Evolutionary conservation across 2,888 invertebrate genomes (phyloP).

Genomic region (Drosophila neotestacea): DNA sequence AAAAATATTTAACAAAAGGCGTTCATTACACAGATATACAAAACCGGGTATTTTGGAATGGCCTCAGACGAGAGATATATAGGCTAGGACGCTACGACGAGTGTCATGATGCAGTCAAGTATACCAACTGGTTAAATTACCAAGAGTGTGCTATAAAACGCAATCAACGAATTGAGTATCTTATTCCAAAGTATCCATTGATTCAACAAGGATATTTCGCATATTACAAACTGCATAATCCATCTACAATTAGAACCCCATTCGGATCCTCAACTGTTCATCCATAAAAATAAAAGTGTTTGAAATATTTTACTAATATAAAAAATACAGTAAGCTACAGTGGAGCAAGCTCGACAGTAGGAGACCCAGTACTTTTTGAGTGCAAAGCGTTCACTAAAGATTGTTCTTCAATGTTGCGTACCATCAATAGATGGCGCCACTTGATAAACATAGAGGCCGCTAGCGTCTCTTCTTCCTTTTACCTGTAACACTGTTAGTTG

Average conservation of each 20-base stretch:
- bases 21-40: not conserved
- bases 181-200: conserved; percentile 23
- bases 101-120: conserved; percentile 6
- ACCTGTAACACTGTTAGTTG: too few species aligned
- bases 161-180: conserved; percentile 29
- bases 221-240: not conserved
- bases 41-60: conserved; percentile 2
- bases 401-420: too few species aligned
- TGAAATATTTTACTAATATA: conserved; percentile 14
- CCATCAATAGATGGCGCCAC: too few species aligned
- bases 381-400: too few species aligned
- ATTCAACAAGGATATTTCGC: conserved; percentile 4
- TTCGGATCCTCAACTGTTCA: not conserved
- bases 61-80: conserved; percentile 13
- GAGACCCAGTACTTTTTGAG: too few species aligned
- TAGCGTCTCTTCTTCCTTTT: too few species aligned
- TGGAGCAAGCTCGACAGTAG: too few species aligned
- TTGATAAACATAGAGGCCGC: too few species aligned
- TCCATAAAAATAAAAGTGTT: conserved; percentile 16
- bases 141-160: conserved; percentile 16
- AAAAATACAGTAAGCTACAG: too few species aligned
- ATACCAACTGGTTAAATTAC: not conserved
- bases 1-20: not conserved
- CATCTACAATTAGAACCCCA: too few species aligned
- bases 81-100: conserved; percentile 1